phyloP scores from a whole-genome alignment of 2,888 invertebrate species.

The Limnephilus marmoratus region DNA sequence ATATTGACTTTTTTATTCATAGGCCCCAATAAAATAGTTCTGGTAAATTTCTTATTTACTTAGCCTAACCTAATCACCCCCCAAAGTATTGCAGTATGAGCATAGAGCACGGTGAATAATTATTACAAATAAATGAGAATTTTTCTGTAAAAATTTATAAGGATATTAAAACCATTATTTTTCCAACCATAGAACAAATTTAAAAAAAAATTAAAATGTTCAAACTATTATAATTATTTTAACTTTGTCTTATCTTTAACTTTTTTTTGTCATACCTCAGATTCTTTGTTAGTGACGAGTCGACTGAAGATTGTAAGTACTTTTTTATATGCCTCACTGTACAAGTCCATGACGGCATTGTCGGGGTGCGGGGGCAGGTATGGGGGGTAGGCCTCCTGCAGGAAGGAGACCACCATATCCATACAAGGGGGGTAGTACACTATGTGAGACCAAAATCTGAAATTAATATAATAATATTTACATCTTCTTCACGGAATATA shows the following conservation, averaged over 20 bases:
- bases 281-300: constrained; percentile 88
- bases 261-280: constrained; percentile 75
- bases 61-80: too few relatives aligned
- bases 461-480: constrained; percentile 61
- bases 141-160: too few relatives aligned
- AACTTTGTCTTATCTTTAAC: neutral
- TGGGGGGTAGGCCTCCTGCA: constrained; percentile 85
- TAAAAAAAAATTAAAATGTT: too few relatives aligned
- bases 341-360: constrained; percentile 73
- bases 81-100: too few relatives aligned
- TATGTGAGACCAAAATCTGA: constrained; percentile 85
- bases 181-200: too few relatives aligned
- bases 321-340: constrained; percentile 79
- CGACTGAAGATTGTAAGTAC: constrained; percentile 86
- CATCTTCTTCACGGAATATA: neutral
- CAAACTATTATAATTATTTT: neutral
- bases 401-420: constrained; percentile 82
- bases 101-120: too few relatives aligned
- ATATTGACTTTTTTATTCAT: too few relatives aligned
- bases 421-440: constrained; percentile 81
- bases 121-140: too few relatives aligned
- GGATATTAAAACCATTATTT: too few relatives aligned
- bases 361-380: constrained; percentile 78
- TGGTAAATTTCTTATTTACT: too few relatives aligned
- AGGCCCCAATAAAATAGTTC: too few relatives aligned